These are phyloP conservation scores for Disparrhopalites patrizii DNA, from an alignment of 2,888 invertebrate genomes.

Conservation along the genomic window DNA sequence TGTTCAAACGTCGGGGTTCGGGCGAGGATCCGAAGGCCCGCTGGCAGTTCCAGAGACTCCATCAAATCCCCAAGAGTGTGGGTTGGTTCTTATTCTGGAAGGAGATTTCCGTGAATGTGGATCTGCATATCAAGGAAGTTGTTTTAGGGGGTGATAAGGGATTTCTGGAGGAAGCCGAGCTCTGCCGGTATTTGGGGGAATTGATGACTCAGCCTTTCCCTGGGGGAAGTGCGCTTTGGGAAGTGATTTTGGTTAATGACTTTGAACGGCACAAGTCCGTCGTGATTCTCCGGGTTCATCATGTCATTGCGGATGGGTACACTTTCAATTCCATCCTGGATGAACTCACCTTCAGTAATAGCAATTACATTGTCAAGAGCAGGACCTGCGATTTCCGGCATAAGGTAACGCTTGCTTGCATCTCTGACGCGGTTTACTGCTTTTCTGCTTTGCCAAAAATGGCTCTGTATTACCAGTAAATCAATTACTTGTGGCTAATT, in stretches of 20 bases:
- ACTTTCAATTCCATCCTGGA: slow-evolving; percentile 39
- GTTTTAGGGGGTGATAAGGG: slow-evolving; percentile 17
- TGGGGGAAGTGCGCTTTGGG: slow-evolving; percentile 28
- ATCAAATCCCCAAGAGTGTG: slow-evolving; percentile 26
- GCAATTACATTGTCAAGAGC: slow-evolving; percentile 35
- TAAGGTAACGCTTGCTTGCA: slow-evolving; percentile 1
- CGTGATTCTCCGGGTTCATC: slow-evolving; percentile 38
- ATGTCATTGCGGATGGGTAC: slow-evolving; percentile 41
- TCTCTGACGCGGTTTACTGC: no score
- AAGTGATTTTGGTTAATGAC: slow-evolving; percentile 26
- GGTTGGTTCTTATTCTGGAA: slow-evolving; percentile 38
- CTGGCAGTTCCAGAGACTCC: slow-evolving; percentile 15
- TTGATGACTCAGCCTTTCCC: slow-evolving; percentile 31
- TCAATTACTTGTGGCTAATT: no score
- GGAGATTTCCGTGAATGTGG: slow-evolving; percentile 15
- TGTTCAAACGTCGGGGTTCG: not conserved
- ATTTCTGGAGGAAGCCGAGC: slow-evolving; percentile 11
- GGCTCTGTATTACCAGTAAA: no score
- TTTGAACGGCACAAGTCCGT: slow-evolving; percentile 25
- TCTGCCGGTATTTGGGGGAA: slow-evolving; percentile 26
- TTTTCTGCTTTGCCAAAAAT: no score
- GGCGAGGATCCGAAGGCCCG: not conserved
- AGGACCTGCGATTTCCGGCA: not conserved
- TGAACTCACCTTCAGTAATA: slow-evolving; percentile 31
- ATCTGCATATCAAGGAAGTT: slow-evolving; percentile 20